phyloP scores from a whole-genome alignment of 2,888 invertebrate genomes.

The Tanaodytes sp. region DNA sequence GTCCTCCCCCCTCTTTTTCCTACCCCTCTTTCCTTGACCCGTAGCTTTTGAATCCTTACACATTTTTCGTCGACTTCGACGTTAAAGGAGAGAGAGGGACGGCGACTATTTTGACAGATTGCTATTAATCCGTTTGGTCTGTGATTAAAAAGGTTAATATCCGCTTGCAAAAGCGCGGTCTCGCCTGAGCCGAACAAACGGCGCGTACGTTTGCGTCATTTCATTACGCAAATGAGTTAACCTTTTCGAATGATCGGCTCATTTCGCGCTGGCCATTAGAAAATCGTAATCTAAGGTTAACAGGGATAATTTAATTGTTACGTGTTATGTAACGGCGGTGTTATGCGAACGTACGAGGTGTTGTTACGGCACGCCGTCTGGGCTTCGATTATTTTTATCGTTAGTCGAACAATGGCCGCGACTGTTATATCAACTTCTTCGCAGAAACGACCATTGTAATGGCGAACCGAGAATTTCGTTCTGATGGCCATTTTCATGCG shows the following conservation, averaged over 20 bases:
- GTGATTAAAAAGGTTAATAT: slow-evolving; percentile 24
- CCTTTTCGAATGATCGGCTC: slow-evolving; percentile 30
- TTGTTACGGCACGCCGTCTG: no score
- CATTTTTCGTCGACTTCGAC: background rate
- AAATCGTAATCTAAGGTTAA: slow-evolving; percentile 33
- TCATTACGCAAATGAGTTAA: slow-evolving; percentile 47
- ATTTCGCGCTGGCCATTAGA: slow-evolving; percentile 28
- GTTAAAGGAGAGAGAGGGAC: background rate
- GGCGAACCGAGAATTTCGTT: no score
- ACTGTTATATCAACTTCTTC: no score
- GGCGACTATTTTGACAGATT: slow-evolving; percentile 27
- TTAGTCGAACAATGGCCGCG: no score
- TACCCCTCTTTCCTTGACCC: background rate
- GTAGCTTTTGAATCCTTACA: background rate
- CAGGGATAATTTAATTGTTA: slow-evolving; percentile 27
- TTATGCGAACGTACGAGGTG: no score
- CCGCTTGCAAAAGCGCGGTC: slow-evolving; percentile 22
- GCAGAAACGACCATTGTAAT: no score
- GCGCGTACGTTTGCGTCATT: slow-evolving; percentile 32
- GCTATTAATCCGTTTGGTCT: slow-evolving; percentile 17
- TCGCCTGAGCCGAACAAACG: slow-evolving; percentile 22
- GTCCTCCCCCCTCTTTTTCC: background rate
- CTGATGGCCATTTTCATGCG: no score
- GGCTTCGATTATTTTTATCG: no score
- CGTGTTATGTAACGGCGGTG: slow-evolving; percentile 3